Evolutionary conservation across 2,113 vertebrate species (phyloP), one percentile per base, ranked within the genome.

Genomic region (Microcebus tavaratra): DNA sequence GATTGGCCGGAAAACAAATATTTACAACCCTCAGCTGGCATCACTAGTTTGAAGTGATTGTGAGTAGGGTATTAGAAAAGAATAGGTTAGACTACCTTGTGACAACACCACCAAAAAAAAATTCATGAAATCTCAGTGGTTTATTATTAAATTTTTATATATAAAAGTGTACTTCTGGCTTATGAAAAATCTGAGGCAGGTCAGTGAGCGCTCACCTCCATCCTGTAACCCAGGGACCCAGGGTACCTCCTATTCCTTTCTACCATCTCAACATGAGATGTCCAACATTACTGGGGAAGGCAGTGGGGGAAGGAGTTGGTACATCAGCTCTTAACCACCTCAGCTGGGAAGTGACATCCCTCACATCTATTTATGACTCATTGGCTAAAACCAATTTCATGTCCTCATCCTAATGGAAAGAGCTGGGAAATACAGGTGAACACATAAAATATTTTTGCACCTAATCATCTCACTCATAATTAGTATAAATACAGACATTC

Each of bases 1-100:
- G 34, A 48, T 20, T 14, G 34, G 34, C 81, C 42, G 70, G 85
- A 88, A 88, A 94, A 89, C 20, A 96, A 93, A 67, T 70, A 89
- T 83, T 73, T 79, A n/a, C 3, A 7, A 87, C 57, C 4, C 3
- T 61, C 45, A 82, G 4, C 10, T 70, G 11, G 18, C 5, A 45
- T 3, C 2, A 73, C 9, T 34, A 29, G 18, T 70, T 80, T 94
- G 70, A 95, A 68, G 29, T 68, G 15, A 80, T 42, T 48, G 3
- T 55, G 9, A 90, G 5, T 45, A 31, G 68, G 42, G 1, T 88
- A 27, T 27, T 80, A n/a, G 18, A 72, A n/a, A 90, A 90, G 27
- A 39, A 57, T 4, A 85, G 23, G 8, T 15, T 36, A 89, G 25
- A 61, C 1, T 12, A 34, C 45, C 6, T 20, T 50, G 3, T 36